A percentile compares a stretch with the other conserved stretches of the same genome.
Conservation (phyloP, 1,140 invertebrate genomes). For the Ceratoteleas bidentatus region DNA sequence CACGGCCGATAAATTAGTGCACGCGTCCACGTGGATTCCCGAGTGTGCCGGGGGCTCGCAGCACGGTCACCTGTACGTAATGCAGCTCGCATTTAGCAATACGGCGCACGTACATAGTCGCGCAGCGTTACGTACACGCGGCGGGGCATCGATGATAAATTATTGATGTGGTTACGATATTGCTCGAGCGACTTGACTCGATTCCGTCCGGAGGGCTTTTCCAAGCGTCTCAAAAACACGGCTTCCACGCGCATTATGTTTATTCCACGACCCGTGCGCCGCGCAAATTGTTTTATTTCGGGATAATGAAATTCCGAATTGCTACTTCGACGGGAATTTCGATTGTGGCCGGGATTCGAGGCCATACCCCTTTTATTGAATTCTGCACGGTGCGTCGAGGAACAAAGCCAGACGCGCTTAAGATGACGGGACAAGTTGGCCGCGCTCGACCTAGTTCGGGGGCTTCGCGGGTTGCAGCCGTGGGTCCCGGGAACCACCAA, state of each 20-base stretch:
- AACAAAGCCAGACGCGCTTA: too few species aligned
- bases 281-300: slow-evolving; percentile 21
- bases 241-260: slow-evolving; percentile 7
- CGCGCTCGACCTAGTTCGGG: too few species aligned
- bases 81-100: too few species aligned
- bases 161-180: slow-evolving; percentile 53
- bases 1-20: too few species aligned
- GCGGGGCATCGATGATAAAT: slow-evolving; percentile 54
- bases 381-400: background rate
- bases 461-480: too few species aligned
- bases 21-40: too few species aligned
- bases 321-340: slow-evolving; percentile 1
- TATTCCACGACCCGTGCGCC: slow-evolving; percentile 3
- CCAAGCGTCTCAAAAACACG: slow-evolving; percentile 23
- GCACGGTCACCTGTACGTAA: too few species aligned
- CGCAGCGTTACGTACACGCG: too few species aligned
- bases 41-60: too few species aligned
- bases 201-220: slow-evolving; percentile 43
- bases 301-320: slow-evolving; percentile 22
- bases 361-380: background rate
- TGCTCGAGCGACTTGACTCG: slow-evolving; percentile 39
- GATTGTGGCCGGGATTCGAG: background rate
- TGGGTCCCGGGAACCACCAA: too few species aligned
- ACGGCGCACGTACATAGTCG: too few species aligned
- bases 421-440: too few species aligned